Conservation (phyloP, 2,888 invertebrate species). For the Drosophila subquinaria region DNA sequence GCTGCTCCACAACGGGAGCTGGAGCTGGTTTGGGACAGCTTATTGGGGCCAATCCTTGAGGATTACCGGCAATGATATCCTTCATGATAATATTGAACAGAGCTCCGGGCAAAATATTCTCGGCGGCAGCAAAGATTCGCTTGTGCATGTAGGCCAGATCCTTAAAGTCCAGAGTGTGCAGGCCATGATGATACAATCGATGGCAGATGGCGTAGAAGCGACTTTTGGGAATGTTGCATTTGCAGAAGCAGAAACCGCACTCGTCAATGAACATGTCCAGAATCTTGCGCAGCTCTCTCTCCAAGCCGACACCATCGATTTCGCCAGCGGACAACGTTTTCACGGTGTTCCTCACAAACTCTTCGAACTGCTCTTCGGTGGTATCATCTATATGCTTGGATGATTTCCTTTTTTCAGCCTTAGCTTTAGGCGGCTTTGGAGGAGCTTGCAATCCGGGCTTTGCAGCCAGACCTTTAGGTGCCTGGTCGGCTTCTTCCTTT, state of each 20-base stretch:
- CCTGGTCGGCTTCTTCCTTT: neutral
- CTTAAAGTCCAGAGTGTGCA: conserved; percentile 72
- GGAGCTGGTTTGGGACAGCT: neutral
- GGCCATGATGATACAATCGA: conserved; percentile 80
- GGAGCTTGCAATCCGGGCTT: conserved; percentile 8
- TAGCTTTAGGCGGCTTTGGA: neutral
- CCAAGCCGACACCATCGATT: conserved; percentile 71
- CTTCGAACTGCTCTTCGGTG: conserved; percentile 59
- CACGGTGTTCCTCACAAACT: conserved; percentile 71
- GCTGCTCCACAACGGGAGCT: conserved; percentile 16
- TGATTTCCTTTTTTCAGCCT: conserved; percentile 11
- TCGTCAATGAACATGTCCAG: conserved; percentile 79
- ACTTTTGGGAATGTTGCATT: conserved; percentile 74
- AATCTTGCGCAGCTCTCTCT: conserved; percentile 76
- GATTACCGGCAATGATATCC: conserved; percentile 46
- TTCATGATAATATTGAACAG: conserved; percentile 74
- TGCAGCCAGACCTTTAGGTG: conserved; percentile 12
- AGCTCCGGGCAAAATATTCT: conserved; percentile 78
- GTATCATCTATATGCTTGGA: conserved; percentile 31
- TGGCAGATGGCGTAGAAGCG: conserved; percentile 81
- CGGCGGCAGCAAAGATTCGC: conserved; percentile 78
- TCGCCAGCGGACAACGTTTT: conserved; percentile 62
- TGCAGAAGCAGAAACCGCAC: conserved; percentile 79
- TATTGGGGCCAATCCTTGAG: conserved; percentile 10
- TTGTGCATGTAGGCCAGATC: conserved; percentile 83